Conservation (phyloP, 2,888 invertebrate genomes). For the Strigamia transsilvanica region DNA sequence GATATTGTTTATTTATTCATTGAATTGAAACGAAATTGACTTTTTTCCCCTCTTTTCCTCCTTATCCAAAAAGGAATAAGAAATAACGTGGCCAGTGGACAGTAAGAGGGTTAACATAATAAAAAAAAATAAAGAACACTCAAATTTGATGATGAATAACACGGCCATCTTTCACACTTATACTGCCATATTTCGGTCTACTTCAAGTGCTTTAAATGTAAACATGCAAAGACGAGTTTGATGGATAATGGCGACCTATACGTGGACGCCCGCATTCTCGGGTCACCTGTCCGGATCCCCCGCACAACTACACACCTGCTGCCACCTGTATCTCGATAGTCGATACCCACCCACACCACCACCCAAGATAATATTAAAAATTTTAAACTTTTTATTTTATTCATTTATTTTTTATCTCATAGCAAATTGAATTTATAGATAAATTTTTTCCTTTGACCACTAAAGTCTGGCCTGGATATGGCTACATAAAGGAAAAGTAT, state of each 20-base stretch:
- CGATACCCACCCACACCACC: not conserved
- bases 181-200: not conserved
- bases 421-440: not conserved
- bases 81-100: slow-evolving; percentile 30
- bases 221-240: slow-evolving; percentile 20
- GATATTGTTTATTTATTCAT: slow-evolving; percentile 30
- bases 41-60: not conserved
- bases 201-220: not conserved
- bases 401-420: not conserved
- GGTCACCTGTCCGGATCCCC: slow-evolving; percentile 13
- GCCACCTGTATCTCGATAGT: not conserved
- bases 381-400: slow-evolving; percentile 1
- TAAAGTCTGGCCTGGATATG: not conserved
- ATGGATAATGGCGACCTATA: not conserved
- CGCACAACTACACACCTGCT: not conserved
- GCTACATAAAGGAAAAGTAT: not conserved
- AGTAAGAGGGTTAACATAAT: slow-evolving; percentile 15
- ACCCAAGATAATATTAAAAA: not conserved
- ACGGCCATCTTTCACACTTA: slow-evolving; percentile 25
- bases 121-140: not conserved
- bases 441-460: not conserved
- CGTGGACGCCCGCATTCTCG: not conserved
- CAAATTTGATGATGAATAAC: slow-evolving; percentile 25
- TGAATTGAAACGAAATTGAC: slow-evolving; percentile 21
- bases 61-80: not conserved